Base-by-base conservation (phyloP, 2,113 vertebrate species). In the Octodon degus region DNA sequence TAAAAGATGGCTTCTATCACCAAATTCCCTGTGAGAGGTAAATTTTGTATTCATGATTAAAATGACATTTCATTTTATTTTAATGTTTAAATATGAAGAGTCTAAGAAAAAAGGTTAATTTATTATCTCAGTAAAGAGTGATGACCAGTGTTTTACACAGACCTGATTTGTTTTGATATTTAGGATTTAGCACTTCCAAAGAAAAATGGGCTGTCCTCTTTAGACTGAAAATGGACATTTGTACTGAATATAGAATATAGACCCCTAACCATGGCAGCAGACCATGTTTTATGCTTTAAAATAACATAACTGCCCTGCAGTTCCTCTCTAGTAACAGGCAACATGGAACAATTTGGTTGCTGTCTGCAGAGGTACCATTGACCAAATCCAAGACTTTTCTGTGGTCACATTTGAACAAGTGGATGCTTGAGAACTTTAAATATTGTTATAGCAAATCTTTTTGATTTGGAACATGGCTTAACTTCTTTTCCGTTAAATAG, bases 111-210 rank as follows among this genome's bases (percentile, higher is more conserved):
- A 89, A 70, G 34, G 50, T 91, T 63, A 79, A 88, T 81, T 81
- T 81, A 25, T 58, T 77, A 12, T 32, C 25, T 96, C 10, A 77
- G 0, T 76, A 81, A 90, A 77, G 81, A 86, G 30, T 63, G 72
- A 60, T 68, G 67, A 68, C 16, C n/a, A 86, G 0, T 77, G 50
- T 82, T 70, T 90, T n/a, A 19, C 79, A 47, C 0, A 19, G 82
- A 32, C 27, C n/a, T 90, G 43, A 81, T 95, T 94, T 96, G 25
- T 90, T 94, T 90, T 94, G 76, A 55, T 93, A 14, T 90, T 85
- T 94, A 90, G n/a, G 34, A 80, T 92, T 25, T 62, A 68, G 32
- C 22, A 81, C 4, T n/a, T 94, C 77, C 87, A 88, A 94, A 37
- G 93, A 97, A 76, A 86, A 86, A 68, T 83, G 50, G 10, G 20